Base-by-base conservation (phyloP, 2,888 invertebrate genomes). In the Hydrotaea cyrtoneurina region DNA sequence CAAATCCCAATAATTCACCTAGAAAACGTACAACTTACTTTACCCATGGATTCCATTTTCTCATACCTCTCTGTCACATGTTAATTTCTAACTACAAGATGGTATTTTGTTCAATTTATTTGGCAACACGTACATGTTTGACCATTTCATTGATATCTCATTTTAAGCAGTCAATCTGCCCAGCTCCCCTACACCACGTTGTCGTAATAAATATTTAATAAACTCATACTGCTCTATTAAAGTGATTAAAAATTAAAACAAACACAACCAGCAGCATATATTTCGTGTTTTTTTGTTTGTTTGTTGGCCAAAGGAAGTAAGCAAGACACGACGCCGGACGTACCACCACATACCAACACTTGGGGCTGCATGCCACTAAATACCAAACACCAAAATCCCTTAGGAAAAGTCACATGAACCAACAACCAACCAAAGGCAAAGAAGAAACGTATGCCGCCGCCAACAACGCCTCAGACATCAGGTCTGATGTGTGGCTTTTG, bases 341-440 rank as follows among this genome's bases (percentile, higher is more conserved):
- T 39, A 66, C 66, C 3, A 4, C 31, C 66, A 43, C 55, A 69
- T 43, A 79, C 46, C 78, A 85, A 85, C 84, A 85, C 85, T 85
- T 82, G 31, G 57, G 46, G 23, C 69, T 69, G 69, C 23, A 39
- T 23, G 76, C 55, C 79, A 74, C 72, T 79, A 82, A 85, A 73
- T 85, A 82, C 62, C 76, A 82, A 82, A 85, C 85, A 85, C 85
- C 79, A 69, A 77, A 82, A 73, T 85, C 82, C 85, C 85, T 80
- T 46, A 80, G 79, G 82, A 74, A 74, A 74, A 74, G 74, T 74
- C 74, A 59, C 74, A 59, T 21, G 23, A 62, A 36, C 11, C 36
- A 39, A n/a, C n/a, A n/a, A n/a, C n/a, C n/a, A n/a, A n/a, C n/a
- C n/a, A n/a, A n/a, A 23, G 23, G 15, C 23, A 23, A n/a, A 46